Conservation (phyloP, 2,797 vertebrate species). For the Percopsis omiscomaycus region DNA sequence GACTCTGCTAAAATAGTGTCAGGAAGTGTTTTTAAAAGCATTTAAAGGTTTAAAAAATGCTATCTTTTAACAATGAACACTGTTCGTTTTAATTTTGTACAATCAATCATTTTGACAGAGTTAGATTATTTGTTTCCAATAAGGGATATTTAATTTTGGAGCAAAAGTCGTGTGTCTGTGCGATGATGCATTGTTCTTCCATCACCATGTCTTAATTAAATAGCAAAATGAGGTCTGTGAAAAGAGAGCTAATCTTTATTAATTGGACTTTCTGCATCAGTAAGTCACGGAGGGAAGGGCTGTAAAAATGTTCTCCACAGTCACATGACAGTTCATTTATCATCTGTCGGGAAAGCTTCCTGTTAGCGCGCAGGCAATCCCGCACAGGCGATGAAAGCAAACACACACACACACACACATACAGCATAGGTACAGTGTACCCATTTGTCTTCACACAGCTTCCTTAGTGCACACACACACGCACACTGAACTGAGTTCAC, state of each 20-base stretch:
- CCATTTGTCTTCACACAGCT: not conserved
- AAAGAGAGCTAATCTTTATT: slow-evolving; percentile 69
- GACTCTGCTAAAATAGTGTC: too few species aligned
- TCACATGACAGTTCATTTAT: slow-evolving; percentile 63
- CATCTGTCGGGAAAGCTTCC: slow-evolving; percentile 59
- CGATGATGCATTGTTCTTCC: slow-evolving; percentile 47
- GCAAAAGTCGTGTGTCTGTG: slow-evolving; percentile 9
- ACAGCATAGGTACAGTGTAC: slow-evolving; percentile 3
- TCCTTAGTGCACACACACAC: not conserved
- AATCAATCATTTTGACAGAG: not conserved
- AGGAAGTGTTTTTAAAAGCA: too few species aligned
- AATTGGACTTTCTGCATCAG: slow-evolving; percentile 60
- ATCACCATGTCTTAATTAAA: slow-evolving; percentile 71
- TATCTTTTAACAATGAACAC: not conserved
- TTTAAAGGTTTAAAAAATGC: not conserved
- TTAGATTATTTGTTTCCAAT: slow-evolving; percentile 1
- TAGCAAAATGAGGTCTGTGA: slow-evolving; percentile 47
- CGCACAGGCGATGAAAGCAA: not conserved
- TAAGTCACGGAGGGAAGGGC: slow-evolving; percentile 60
- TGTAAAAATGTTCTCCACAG: slow-evolving; percentile 58
- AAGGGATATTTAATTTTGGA: not conserved
- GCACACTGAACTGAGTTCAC: slow-evolving; percentile 9
- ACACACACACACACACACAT: slow-evolving; percentile 14
- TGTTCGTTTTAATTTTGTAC: not conserved
- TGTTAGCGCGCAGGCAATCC: slow-evolving; percentile 13